A percentile compares a stretch with the other conserved stretches of the same genome.
phyloP scores from a whole-genome alignment of 2,888 invertebrate species.

The Drosophila peninsularis region DNA sequence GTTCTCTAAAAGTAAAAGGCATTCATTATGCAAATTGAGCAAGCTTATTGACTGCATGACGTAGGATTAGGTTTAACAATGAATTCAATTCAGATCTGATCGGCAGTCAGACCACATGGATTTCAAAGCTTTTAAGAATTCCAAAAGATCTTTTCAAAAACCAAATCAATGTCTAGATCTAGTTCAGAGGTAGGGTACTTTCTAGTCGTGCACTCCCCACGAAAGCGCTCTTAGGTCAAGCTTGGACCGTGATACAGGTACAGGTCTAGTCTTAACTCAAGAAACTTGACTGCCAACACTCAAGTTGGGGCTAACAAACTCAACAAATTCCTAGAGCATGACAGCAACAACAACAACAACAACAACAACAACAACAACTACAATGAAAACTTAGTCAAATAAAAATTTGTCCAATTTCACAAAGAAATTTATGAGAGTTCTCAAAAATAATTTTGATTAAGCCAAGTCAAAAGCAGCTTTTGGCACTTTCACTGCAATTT shows the following conservation, averaged over 20 bases:
- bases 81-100: too few species aligned
- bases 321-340: neutral
- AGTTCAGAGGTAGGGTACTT: neutral
- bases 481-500: conserved; percentile 47
- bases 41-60: too few species aligned
- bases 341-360: neutral
- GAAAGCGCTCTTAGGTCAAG: neutral
- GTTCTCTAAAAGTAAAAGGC: too few species aligned
- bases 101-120: too few species aligned
- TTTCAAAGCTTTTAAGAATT: too few species aligned
- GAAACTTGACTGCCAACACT: neutral
- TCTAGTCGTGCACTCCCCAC: neutral
- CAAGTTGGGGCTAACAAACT: conserved; percentile 1
- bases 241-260: neutral
- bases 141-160: too few species aligned
- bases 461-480: conserved; percentile 2
- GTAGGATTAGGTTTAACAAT: too few species aligned
- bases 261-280: neutral
- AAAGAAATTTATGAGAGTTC: conserved; percentile 9
- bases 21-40: too few species aligned
- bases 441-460: conserved; percentile 4
- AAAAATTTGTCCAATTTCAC: conserved; percentile 1
- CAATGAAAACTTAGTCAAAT: conserved; percentile 3
- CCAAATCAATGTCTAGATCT: too few species aligned
- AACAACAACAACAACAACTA: neutral